These are phyloP conservation scores for Drosophila paracracens DNA, from an alignment of 2,888 invertebrate species.

Conservation along the genomic window DNA sequence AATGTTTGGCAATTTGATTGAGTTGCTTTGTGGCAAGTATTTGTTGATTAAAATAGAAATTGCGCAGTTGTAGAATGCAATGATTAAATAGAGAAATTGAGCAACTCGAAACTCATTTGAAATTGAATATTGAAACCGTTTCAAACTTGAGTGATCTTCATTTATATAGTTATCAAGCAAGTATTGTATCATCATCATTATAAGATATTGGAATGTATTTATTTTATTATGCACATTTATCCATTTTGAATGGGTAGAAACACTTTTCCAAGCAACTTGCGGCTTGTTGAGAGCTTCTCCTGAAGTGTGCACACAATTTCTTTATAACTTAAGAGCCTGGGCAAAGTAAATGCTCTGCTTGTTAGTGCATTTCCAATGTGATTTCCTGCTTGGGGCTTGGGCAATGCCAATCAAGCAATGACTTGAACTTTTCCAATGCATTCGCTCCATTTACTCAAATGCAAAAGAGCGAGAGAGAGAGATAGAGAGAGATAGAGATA, in stretches of 20 bases:
- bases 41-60: constrained; percentile 39
- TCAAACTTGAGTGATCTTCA: neutral
- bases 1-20: constrained; percentile 50
- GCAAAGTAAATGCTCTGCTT: constrained; percentile 23
- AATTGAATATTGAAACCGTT: neutral
- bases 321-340: constrained; percentile 20
- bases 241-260: neutral
- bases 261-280: neutral
- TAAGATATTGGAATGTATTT: neutral
- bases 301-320: constrained; percentile 23
- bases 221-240: neutral
- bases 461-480: neutral
- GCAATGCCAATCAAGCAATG: constrained; percentile 68
- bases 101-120: neutral
- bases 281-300: neutral
- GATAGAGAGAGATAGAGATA: neutral
- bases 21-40: constrained; percentile 43
- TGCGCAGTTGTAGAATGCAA: constrained; percentile 10
- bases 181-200: neutral
- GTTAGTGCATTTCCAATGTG: constrained; percentile 45
- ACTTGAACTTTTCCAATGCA: constrained; percentile 59
- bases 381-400: constrained; percentile 63
- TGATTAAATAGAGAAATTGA: constrained; percentile 14
- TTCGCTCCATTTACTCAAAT: constrained; percentile 43
- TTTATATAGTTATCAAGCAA: neutral